Percentiles rank a stretch among this genome's conserved stretches.
Evolutionary conservation across 2,113 vertebrate genomes (phyloP).

Genomic region (Hemiscyllium ocellatum): DNA sequence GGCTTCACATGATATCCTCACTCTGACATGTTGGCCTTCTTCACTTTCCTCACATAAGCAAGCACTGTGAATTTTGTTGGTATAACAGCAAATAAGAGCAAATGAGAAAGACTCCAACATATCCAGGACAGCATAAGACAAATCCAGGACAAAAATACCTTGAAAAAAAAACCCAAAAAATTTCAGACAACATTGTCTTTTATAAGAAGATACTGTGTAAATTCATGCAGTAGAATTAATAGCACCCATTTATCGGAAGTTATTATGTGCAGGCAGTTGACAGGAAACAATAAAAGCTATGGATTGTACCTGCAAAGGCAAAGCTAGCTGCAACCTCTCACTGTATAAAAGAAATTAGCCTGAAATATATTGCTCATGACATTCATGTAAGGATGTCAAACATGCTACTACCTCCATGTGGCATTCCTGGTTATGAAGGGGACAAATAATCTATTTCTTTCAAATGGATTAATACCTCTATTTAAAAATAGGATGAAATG

Average conservation of each 20-base stretch:
- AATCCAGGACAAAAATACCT: constrained; percentile 69
- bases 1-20: constrained; percentile 63
- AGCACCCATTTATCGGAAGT: background rate
- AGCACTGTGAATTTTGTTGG: constrained; percentile 62
- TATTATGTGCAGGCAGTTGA: background rate
- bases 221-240: background rate
- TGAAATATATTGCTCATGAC: background rate
- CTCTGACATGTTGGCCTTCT: constrained; percentile 49
- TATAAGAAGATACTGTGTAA: background rate
- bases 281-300: background rate
- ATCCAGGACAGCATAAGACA: constrained; percentile 65
- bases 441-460: background rate
- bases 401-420: background rate
- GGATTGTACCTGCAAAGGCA: background rate
- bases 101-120: constrained; percentile 61
- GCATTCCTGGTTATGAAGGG: background rate
- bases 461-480: background rate
- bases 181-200: background rate
- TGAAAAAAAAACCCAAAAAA: constrained; percentile 44
- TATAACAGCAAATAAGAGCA: constrained; percentile 65
- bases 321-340: background rate
- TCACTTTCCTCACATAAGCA: constrained; percentile 65
- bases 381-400: background rate
- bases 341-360: background rate
- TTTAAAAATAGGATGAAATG: background rate